Percentiles rank a stretch among this genome's conserved stretches.
phyloP scores from a whole-genome alignment of 2,888 invertebrate genomes.

The Cryptosula pallasiana region DNA sequence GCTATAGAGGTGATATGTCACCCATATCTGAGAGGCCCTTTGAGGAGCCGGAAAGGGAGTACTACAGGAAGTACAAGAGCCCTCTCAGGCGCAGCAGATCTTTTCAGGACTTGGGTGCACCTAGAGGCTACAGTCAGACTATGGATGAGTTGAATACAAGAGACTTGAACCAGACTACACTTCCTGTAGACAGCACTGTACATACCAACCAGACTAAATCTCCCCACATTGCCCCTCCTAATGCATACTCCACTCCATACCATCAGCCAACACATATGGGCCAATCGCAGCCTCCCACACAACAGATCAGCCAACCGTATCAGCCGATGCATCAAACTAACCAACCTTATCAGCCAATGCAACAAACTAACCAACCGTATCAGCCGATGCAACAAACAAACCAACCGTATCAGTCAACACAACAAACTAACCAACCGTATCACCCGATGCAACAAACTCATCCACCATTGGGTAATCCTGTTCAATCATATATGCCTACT shows the following conservation, averaged over 20 bases:
- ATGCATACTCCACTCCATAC: slow-evolving; percentile 5
- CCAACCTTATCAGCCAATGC: not conserved
- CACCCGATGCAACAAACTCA: not conserved
- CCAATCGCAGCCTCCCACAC: not conserved
- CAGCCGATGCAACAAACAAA: not conserved
- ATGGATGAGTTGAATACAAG: slow-evolving; percentile 16
- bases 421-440: not conserved
- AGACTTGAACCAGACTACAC: slow-evolving; percentile 6
- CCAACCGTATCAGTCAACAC: too few species aligned
- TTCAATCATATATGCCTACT: not conserved
- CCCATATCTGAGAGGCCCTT: not conserved
- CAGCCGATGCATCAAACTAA: not conserved
- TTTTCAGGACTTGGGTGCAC: not conserved
- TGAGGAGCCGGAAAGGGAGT: not conserved
- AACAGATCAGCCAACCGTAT: not conserved
- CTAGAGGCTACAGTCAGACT: not conserved
- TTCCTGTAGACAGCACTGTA: slow-evolving; percentile 3
- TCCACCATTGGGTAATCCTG: not conserved
- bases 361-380: not conserved
- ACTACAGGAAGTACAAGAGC: slow-evolving; percentile 7
- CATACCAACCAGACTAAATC: not conserved
- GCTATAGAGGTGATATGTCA: not conserved
- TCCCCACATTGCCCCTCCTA: slow-evolving; percentile 12
- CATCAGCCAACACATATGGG: not conserved
- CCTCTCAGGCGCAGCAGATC: not conserved